Evolutionary conservation across 1,140 invertebrate genomes (phyloP), one percentile per base, ranked within the genome.

Genomic region (Rhizoglyphus robini): DNA sequence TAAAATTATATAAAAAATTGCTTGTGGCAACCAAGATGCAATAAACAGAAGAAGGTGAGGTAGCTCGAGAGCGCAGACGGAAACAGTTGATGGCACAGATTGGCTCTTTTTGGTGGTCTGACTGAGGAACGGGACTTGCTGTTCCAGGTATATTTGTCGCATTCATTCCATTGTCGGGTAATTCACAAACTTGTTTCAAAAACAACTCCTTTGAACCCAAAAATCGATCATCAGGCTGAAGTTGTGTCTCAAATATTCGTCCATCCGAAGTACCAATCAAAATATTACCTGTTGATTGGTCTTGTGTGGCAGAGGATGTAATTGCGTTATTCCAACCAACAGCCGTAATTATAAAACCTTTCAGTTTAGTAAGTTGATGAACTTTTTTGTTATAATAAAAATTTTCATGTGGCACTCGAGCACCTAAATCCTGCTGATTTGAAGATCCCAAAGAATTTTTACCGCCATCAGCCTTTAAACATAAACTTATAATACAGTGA

Each of bases 241-340:
- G 79, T 75, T 94, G 90, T 1, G 87, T 88, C 75, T 96, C 92
- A 76, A 93, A 84, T 69, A 96, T 87, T n/a, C 90, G 75, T 25
- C 91, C 93, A 74, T 87, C 88, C 18, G 87, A 88, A 0, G 90
- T 95, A 23, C 92, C 93, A 3, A 96, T 71, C 23, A 96, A 76
- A 69, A 96, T 91, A 0, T 87, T 82, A 3, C 87, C 87, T 79
- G 80, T 1, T 82, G 82, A 4, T 75, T 79, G 58, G 87, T 83
- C 73, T 87, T 86, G 38, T 82, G 79, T 70, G 80, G 83, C n/a
- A 34, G 8, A 23, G 59, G 31, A 11, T n/a, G n/a, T n/a, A n/a
- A n/a, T n/a, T n/a, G 23, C 18, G 68, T 58, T 54, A 77, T 92
- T 93, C 87, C 92, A 96, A 0, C 84, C 92, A 0, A 96, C 87